These are phyloP conservation scores for Sarcophaga subvicina DNA, from an alignment of 2,888 invertebrate species.

Conservation along the genomic window DNA sequence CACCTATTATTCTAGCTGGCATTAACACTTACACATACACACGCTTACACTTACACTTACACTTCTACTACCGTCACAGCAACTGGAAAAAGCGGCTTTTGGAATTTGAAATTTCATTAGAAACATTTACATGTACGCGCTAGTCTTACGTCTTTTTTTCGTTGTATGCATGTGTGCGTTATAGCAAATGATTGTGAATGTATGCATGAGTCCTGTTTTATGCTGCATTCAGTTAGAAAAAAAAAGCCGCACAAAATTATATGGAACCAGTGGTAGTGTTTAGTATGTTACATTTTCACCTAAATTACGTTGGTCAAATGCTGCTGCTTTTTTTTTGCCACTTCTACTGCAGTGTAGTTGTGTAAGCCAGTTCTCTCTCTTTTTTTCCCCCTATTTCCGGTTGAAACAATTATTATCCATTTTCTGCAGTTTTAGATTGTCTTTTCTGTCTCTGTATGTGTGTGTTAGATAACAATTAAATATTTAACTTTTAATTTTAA, in stretches of 20 bases:
- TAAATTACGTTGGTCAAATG: conserved; percentile 59
- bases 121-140: not conserved
- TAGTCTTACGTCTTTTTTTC: no score
- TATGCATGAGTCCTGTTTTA: not conserved
- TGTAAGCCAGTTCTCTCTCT: conserved; percentile 19
- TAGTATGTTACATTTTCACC: conserved; percentile 55
- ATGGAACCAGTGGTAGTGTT: conserved; percentile 47
- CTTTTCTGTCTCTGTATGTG: not conserved
- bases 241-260: conserved; percentile 11
- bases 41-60: not conserved
- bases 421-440: not conserved
- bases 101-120: conserved; percentile 67
- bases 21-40: not conserved
- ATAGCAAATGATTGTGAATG: not conserved
- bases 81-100: conserved; percentile 25
- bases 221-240: not conserved
- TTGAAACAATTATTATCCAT: conserved; percentile 7
- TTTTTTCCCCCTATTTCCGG: not conserved
- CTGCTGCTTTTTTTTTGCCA: conserved; percentile 43
- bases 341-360: conserved; percentile 66
- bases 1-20: conserved; percentile 61
- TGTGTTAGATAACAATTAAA: conserved; percentile 38
- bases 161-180: no score
- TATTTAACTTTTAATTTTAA: conserved; percentile 52
- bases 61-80: not conserved